These are phyloP conservation scores for Allolobophora icterica DNA, from an alignment of 2,888 invertebrate genomes.

Conservation along the genomic window DNA sequence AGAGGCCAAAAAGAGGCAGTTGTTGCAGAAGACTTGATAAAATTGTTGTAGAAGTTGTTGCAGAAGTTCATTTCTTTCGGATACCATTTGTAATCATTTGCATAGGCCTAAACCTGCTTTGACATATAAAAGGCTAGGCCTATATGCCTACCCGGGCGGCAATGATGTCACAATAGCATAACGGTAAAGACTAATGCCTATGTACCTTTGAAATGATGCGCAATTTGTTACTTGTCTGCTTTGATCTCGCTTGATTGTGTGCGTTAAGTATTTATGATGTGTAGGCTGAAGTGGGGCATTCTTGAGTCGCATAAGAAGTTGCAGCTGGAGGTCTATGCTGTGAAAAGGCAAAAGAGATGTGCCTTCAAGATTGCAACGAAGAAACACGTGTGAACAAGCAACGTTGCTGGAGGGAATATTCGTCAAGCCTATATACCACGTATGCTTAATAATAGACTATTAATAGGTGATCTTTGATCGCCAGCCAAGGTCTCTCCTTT, in stretches of 20 bases:
- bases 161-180: no score
- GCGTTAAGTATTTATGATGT: not conserved
- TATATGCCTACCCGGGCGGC: no score
- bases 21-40: no score
- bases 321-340: not conserved
- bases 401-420: not conserved
- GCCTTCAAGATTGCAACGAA: not conserved
- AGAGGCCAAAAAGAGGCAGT: no score
- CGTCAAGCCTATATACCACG: no score
- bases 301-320: not conserved
- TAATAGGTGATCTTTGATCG: not conserved
- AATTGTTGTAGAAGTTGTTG: no score
- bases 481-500: not conserved
- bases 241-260: not conserved
- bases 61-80: not conserved
- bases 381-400: not conserved
- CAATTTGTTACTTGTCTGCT: not conserved
- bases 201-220: not conserved
- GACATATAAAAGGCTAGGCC: no score
- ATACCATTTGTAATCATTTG: not conserved
- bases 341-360: not conserved
- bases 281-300: not conserved
- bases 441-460: not conserved
- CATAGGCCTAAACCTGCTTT: no score
- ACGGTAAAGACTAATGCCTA: no score